A percentile compares a stretch with the other conserved stretches of the same genome.
phyloP scores from a whole-genome alignment of 2,113 vertebrate genomes.

The Phrynosoma blainvillii region DNA sequence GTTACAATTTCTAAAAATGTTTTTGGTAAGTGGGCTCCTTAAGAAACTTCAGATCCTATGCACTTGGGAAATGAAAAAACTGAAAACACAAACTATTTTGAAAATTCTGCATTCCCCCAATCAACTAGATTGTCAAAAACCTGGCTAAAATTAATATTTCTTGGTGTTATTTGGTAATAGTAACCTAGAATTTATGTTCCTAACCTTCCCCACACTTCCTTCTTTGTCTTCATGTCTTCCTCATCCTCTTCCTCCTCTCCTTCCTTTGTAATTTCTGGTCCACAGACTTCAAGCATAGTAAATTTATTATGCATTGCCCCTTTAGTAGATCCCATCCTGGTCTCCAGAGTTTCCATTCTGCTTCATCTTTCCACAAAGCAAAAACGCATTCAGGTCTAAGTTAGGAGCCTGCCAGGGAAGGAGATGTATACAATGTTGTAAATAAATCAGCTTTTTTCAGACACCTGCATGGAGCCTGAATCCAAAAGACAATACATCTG shows the following conservation, averaged over 20 bases:
- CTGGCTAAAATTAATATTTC: not conserved
- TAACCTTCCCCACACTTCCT: not conserved
- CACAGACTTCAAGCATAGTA: not conserved
- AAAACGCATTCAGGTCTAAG: not conserved
- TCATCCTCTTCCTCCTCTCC: too few species aligned
- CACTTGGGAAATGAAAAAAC: not conserved
- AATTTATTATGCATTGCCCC: not conserved
- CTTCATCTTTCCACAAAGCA: not conserved
- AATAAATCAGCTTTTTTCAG: not conserved
- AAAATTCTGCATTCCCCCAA: not conserved
- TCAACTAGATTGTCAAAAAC: not conserved
- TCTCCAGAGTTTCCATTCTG: not conserved
- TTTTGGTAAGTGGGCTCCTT: not conserved
- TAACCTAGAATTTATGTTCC: not conserved
- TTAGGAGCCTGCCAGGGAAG: not conserved
- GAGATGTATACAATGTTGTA: not conserved
- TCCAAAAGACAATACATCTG: constrained; percentile 8
- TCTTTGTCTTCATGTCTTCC: not conserved
- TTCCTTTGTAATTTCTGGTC: not conserved
- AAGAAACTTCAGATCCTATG: not conserved
- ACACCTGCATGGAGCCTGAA: constrained; percentile 7
- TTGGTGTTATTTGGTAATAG: not conserved
- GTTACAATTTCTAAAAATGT: not conserved
- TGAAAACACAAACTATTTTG: not conserved
- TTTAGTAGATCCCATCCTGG: not conserved